Conservation (phyloP, 2,888 invertebrate genomes). For the Melinaea menophilus region DNA sequence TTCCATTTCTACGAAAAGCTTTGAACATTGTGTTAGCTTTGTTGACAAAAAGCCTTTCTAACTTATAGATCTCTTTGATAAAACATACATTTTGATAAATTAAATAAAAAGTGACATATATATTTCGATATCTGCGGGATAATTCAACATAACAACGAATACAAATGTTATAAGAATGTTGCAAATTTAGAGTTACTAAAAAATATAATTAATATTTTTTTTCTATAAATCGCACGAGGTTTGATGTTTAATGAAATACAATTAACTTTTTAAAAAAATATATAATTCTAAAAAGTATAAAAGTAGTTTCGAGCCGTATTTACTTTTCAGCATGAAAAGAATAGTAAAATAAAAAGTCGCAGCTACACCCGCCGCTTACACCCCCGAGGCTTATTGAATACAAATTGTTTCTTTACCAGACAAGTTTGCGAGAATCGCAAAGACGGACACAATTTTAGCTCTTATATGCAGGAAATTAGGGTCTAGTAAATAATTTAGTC, state of each 20-base stretch:
- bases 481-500: constrained; percentile 14
- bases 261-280: too few species aligned
- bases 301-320: not conserved
- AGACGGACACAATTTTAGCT: constrained; percentile 8
- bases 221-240: too few species aligned
- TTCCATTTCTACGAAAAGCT: too few species aligned
- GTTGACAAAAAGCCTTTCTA: constrained; percentile 1
- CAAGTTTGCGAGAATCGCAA: constrained; percentile 38
- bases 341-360: constrained; percentile 27
- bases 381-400: constrained; percentile 65
- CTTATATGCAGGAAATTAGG: constrained; percentile 5
- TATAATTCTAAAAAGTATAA: too few species aligned
- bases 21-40: too few species aligned
- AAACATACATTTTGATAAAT: constrained; percentile 5
- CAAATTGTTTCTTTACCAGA: constrained; percentile 69
- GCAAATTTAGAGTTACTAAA: too few species aligned
- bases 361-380: constrained; percentile 42
- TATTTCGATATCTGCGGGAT: too few species aligned
- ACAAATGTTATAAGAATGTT: too few species aligned
- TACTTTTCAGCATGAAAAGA: constrained; percentile 23
- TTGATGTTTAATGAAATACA: too few species aligned
- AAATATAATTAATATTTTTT: too few species aligned
- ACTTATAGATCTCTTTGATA: constrained; percentile 4
- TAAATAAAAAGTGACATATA: too few species aligned
- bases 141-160: too few species aligned